Evolutionary conservation across 2,113 vertebrate genomes (phyloP).

Genomic region (Poeciliopsis retropinna): DNA sequence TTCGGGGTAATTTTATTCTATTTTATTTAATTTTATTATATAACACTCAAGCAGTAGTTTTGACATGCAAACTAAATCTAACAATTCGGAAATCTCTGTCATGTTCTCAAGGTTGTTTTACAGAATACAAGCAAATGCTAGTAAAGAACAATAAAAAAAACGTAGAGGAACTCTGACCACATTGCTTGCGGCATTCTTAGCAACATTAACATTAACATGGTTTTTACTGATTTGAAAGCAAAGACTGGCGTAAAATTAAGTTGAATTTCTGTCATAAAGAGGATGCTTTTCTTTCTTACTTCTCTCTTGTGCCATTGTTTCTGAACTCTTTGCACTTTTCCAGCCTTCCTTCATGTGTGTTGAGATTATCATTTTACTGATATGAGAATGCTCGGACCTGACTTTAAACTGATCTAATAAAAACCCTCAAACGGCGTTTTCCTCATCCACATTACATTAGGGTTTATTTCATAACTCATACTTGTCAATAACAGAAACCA

Average conservation of each 20-base stretch:
- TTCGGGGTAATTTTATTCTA: no score
- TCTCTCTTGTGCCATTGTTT: slow-evolving; percentile 41
- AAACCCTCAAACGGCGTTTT: slow-evolving; percentile 77
- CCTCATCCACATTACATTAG: slow-evolving; percentile 79
- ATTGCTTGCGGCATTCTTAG: background rate
- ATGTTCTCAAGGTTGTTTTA: no score
- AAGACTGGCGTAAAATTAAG: slow-evolving; percentile 5
- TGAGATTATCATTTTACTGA: slow-evolving; percentile 74
- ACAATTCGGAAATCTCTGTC: no score
- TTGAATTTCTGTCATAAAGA: slow-evolving; percentile 22
- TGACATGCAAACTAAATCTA: background rate
- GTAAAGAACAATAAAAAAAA: background rate
- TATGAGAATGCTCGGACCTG: slow-evolving; percentile 61
- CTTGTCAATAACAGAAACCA: slow-evolving; percentile 80
- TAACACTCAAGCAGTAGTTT: background rate
- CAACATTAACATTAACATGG: background rate
- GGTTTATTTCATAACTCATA: slow-evolving; percentile 81
- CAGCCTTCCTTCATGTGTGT: slow-evolving; percentile 45
- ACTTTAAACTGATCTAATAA: slow-evolving; percentile 77
- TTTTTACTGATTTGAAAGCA: background rate
- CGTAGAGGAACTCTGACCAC: background rate
- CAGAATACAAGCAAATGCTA: no score
- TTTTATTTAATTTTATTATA: no score
- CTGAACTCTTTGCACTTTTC: slow-evolving; percentile 68
- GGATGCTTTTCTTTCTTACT: slow-evolving; percentile 34